Base-by-base conservation (phyloP, 2,113 vertebrate genomes). In the Turnix velox region DNA sequence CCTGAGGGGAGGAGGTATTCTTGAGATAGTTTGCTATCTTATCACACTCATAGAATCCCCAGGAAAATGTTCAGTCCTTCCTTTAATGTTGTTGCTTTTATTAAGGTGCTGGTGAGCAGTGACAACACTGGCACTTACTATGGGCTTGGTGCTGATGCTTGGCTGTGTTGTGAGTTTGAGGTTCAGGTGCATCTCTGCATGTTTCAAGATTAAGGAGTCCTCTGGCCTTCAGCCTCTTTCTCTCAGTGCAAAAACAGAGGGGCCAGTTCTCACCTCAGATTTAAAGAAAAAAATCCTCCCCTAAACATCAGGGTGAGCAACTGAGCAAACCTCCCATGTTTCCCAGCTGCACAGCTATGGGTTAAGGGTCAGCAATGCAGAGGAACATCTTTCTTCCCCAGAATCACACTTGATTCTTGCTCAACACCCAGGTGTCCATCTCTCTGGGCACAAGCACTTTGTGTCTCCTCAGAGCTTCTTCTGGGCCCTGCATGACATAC, bases 401-500 rank as follows among this genome's bases (percentile, higher is more conserved):
- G 37, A 33, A 17, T 9, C 3, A 9, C 28, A 37, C 10, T 33
- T 10, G 12, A 10, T 58, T 15, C 30, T 28, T 66, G 15, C 37
- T 40, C 7, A 7, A 54, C 27, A 12, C 20, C 48, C 45, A 27
- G 7, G 19, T 2, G 1, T 40, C 42, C 39, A 27, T 31, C 43
- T 15, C 57, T 42, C 23, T 1, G 0, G 48, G 37, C 24, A 67
- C 13, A 74, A 51, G 16, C 2, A 3, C 40, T 87, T 48, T 0
- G 0, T 4, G 2, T 55, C 45, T 9, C 42, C 30, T 63, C 4
- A 4, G 46, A 45, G 16, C 23, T 85, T 48, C 0, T 0, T 43
- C 45, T 55, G 45, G 39, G 4, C 8, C 14, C 6, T 0, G 0
- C 0, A 0, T 46, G 51, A 58, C 13, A 9, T 0, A 1, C 7